Evolutionary conservation across 2,797 vertebrate species (phyloP).

Genomic region (Acestrorhynchus altus): DNA sequence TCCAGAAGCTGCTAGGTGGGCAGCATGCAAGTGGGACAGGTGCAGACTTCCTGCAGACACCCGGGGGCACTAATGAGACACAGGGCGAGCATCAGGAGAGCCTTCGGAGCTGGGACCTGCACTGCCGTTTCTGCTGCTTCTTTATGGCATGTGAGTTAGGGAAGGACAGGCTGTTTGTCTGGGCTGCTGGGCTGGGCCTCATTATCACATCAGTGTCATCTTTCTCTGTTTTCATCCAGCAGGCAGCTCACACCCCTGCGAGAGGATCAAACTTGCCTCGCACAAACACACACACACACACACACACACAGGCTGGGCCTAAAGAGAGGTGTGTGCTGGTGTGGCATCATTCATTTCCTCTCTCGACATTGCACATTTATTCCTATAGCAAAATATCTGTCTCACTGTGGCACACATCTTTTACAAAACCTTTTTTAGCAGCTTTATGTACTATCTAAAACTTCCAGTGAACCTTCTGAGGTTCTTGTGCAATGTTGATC

Average conservation of each 20-base stretch:
- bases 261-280: slow-evolving; percentile 47
- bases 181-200: slow-evolving; percentile 61
- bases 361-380: slow-evolving; percentile 19
- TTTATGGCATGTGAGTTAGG: slow-evolving; percentile 55
- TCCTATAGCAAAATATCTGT: background rate
- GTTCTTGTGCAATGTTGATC: no score
- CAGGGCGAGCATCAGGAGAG: slow-evolving; percentile 18
- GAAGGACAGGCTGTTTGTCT: slow-evolving; percentile 53
- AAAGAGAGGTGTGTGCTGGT: slow-evolving; percentile 16
- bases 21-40: slow-evolving; percentile 19
- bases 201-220: slow-evolving; percentile 74
- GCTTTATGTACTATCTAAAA: no score
- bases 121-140: slow-evolving; percentile 39
- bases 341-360: slow-evolving; percentile 24
- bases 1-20: slow-evolving; percentile 17
- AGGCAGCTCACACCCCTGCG: slow-evolving; percentile 64
- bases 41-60: slow-evolving; percentile 5
- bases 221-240: slow-evolving; percentile 71
- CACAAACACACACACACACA: slow-evolving; percentile 24
- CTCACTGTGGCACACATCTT: background rate
- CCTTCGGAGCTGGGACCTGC: background rate
- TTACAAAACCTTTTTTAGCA: no score
- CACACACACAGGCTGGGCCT: background rate
- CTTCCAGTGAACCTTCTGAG: no score
- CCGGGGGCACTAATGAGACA: slow-evolving; percentile 52